Conservation (phyloP, 2,113 vertebrate genomes). For the Xyliphius kryptos region DNA sequence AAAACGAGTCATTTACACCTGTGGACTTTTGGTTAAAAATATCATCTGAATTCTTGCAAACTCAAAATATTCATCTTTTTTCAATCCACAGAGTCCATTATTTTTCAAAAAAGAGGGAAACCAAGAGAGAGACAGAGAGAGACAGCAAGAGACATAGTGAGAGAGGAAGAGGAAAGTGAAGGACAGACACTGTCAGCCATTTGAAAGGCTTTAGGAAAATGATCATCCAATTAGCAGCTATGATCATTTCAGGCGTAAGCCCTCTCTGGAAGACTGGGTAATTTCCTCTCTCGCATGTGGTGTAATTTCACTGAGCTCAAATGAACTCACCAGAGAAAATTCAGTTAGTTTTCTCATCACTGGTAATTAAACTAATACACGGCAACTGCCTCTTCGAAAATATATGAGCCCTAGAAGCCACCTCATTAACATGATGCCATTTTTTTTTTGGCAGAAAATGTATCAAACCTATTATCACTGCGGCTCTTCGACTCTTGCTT, state of each 20-base stretch:
- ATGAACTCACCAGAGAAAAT: slow-evolving; percentile 90
- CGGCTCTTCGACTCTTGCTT: too few relatives aligned
- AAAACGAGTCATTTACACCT: slow-evolving; percentile 91
- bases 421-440: slow-evolving; percentile 86
- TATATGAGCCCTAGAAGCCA: slow-evolving; percentile 82
- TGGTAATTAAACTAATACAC: slow-evolving; percentile 92
- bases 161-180: too few relatives aligned
- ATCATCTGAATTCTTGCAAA: too few relatives aligned
- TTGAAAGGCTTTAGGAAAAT: slow-evolving; percentile 92
- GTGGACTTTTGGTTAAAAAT: slow-evolving; percentile 77
- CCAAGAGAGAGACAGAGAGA: too few relatives aligned
- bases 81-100: too few relatives aligned
- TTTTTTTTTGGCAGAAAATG: slow-evolving; percentile 84
- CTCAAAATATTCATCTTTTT: too few relatives aligned
- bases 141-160: too few relatives aligned
- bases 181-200: slow-evolving; percentile 83
- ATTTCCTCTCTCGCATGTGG: slow-evolving; percentile 78
- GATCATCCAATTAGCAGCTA: slow-evolving; percentile 93
- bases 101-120: too few relatives aligned
- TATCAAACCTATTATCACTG: slow-evolving; percentile 86
- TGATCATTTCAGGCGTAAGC: slow-evolving; percentile 87
- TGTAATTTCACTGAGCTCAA: slow-evolving; percentile 80
- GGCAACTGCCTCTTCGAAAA: slow-evolving; percentile 89
- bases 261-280: slow-evolving; percentile 77
- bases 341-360: slow-evolving; percentile 91